Evolutionary conservation across 2,797 vertebrate genomes (phyloP).

Genomic region (Nannoperca australis): DNA sequence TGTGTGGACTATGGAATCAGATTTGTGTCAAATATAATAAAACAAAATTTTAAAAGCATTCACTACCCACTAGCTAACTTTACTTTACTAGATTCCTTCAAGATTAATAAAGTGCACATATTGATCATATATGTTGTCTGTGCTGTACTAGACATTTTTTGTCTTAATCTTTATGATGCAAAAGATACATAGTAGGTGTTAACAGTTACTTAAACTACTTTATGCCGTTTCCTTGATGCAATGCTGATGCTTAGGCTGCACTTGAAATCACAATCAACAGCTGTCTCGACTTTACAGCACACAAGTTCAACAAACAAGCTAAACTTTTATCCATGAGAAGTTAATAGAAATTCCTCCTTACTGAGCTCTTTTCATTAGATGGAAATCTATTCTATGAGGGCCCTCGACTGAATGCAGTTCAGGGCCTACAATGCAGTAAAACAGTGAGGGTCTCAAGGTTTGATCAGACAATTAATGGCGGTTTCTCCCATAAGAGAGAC

Average conservation of each 20-base stretch:
- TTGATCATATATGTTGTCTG: too few relatives aligned
- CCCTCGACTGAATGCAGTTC: conserved; percentile 71
- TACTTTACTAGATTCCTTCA: too few relatives aligned
- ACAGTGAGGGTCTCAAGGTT: conserved; percentile 78
- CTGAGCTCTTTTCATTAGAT: conserved; percentile 73
- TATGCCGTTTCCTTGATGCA: conserved; percentile 1
- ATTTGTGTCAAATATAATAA: too few relatives aligned
- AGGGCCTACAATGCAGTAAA: conserved; percentile 78
- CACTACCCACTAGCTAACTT: too few relatives aligned
- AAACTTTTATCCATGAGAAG: conserved; percentile 67
- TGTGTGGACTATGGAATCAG: too few relatives aligned
- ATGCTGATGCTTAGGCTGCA: conserved; percentile 13
- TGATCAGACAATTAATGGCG: conserved; percentile 79
- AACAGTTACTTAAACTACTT: neutral
- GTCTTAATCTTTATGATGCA: neutral
- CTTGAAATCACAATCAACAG: conserved; percentile 44
- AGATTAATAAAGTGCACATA: too few relatives aligned
- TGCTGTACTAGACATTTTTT: too few relatives aligned
- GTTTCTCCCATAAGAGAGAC: conserved; percentile 76
- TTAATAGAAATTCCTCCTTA: conserved; percentile 61
- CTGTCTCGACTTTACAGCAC: conserved; percentile 25
- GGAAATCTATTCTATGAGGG: conserved; percentile 74
- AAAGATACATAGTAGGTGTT: neutral
- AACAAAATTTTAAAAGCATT: too few relatives aligned
- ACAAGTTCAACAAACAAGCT: conserved; percentile 60